Evolutionary conservation across 1,140 invertebrate species (phyloP).

Genomic region (Cotesia glomerata): DNA sequence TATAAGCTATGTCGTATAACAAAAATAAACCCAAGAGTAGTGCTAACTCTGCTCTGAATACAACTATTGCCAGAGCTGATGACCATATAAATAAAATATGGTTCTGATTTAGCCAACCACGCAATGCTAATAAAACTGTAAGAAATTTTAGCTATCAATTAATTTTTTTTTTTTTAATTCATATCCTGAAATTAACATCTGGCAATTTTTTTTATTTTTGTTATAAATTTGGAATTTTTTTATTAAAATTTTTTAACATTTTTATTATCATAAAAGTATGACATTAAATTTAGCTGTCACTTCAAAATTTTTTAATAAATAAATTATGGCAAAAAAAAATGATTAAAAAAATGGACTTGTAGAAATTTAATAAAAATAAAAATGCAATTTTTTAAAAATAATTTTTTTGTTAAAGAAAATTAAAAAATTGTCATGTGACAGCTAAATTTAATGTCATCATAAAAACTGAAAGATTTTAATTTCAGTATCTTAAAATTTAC

Average conservation of each 20-base stretch:
- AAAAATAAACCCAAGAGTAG: slow-evolving; percentile 88
- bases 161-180: too few species aligned
- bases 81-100: slow-evolving; percentile 80
- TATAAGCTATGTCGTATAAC: slow-evolving; percentile 74
- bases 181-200: too few species aligned
- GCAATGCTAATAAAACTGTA: slow-evolving; percentile 86
- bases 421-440: too few species aligned
- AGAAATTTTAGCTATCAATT: neutral
- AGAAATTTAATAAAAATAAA: too few species aligned
- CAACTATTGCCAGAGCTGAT: slow-evolving; percentile 85
- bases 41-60: slow-evolving; percentile 90
- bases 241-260: slow-evolving; percentile 12
- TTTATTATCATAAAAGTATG: too few species aligned
- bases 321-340: too few species aligned
- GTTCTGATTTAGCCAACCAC: slow-evolving; percentile 83
- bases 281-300: too few species aligned
- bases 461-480: neutral
- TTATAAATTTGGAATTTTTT: slow-evolving; percentile 2
- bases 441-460: too few species aligned
- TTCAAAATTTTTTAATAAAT: too few species aligned
- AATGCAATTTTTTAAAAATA: too few species aligned
- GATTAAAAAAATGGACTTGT: too few species aligned
- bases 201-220: neutral
- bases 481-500: slow-evolving; percentile 64
- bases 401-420: too few species aligned